Conservation (phyloP, 2,113 vertebrate genomes). For the Piprites chloris region DNA sequence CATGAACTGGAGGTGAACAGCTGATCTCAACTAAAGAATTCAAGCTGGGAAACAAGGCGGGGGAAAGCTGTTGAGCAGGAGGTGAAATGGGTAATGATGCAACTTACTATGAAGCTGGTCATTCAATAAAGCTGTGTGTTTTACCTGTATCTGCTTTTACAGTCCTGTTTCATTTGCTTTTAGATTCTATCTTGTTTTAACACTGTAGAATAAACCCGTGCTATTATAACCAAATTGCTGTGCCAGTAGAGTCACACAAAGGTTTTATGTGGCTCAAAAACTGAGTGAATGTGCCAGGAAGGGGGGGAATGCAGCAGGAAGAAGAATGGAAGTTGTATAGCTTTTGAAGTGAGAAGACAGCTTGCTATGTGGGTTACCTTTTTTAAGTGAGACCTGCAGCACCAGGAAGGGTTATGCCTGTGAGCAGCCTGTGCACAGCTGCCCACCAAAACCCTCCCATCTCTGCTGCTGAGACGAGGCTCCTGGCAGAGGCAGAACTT, state of each 20-base stretch:
- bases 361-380: not conserved
- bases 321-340: not conserved
- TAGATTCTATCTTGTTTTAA: not conserved
- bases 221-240: not conserved
- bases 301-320: not conserved
- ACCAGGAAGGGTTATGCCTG: not conserved
- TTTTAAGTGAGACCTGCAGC: not conserved
- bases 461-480: not conserved
- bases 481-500: not conserved
- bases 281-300: not conserved
- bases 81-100: not conserved
- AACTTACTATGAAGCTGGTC: not conserved
- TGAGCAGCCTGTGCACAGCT: not conserved
- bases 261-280: not conserved
- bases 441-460: not conserved
- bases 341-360: not conserved
- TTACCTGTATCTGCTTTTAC: not conserved
- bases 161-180: not conserved
- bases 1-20: not conserved
- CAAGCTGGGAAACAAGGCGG: not conserved
- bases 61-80: not conserved
- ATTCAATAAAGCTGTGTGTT: not conserved
- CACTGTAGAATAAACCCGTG: not conserved
- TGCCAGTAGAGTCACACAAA: not conserved
- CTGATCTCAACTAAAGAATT: slow-evolving; percentile 5